Percentiles rank a stretch among this genome's conserved stretches.
These are phyloP conservation scores for Melanotaenia parkinsoni DNA, from an alignment of 2,797 vertebrate genomes.

Conservation along the genomic window DNA sequence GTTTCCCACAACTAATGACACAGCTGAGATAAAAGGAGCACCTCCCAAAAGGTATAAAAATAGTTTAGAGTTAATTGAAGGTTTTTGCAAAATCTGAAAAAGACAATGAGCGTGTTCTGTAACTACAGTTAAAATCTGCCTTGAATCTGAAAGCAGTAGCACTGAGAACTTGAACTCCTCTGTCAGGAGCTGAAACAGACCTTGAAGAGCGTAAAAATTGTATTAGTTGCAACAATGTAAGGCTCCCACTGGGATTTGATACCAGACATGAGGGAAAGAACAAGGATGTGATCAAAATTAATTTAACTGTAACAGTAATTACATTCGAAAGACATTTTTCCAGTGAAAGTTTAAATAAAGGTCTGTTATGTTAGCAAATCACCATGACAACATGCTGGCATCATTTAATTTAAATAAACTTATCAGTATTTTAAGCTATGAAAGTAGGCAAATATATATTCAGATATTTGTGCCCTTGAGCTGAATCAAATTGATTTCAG, in stretches of 20 bases:
- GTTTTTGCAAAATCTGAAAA: conserved; percentile 35
- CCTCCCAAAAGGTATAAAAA: conserved; percentile 44
- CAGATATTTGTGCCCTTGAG: too few species aligned
- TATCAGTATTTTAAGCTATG: neutral
- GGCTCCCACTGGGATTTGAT: conserved; percentile 46
- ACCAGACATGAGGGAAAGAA: conserved; percentile 36
- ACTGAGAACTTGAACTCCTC: conserved; percentile 37
- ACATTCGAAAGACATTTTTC: conserved; percentile 31
- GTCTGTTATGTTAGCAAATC: conserved; percentile 4
- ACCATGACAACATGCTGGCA: neutral
- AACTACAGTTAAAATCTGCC: conserved; percentile 53
- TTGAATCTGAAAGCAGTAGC: conserved; percentile 42
- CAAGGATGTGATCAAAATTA: conserved; percentile 40
- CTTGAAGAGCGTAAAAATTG: conserved; percentile 55
- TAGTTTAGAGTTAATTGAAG: conserved; percentile 53
- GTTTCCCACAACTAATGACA: conserved; percentile 44
- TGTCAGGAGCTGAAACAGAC: conserved; percentile 60
- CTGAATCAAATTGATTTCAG: too few species aligned
- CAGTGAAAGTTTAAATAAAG: conserved; percentile 25
- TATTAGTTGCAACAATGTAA: conserved; percentile 53
- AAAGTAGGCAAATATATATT: too few species aligned
- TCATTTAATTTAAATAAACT: conserved; percentile 9
- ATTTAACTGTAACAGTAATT: conserved; percentile 33
- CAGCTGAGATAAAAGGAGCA: conserved; percentile 34
- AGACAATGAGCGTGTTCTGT: conserved; percentile 24